Evolutionary conservation across 1,140 invertebrate species (phyloP), one percentile per base, ranked within the genome.

Genomic region (Zophobas morio): DNA sequence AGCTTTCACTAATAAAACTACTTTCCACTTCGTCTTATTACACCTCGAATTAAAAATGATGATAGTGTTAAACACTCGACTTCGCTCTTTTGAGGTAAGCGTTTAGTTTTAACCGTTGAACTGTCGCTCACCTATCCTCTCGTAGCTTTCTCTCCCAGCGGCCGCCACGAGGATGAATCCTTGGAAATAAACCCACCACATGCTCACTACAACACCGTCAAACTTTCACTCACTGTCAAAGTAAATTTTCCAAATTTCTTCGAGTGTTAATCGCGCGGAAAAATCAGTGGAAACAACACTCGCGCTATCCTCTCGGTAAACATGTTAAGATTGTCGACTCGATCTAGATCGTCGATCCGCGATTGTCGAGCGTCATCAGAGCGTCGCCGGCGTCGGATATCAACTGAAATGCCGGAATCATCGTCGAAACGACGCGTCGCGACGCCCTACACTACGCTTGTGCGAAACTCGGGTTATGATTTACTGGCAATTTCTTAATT

Each of bases 401-500:
- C 53, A 54, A 54, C 53, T 54, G 53, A 54, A 34, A 54, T 54
- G 53, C 35, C 53, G 53, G 53, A 54, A 54, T 54, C 53, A 54
- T 1, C 53, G 53, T 54, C 53, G 53, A 54, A 54, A 54, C 53
- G 35, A 54, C 51, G 60, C 37, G 37, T 42, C 60, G 60, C 60
- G 60, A 66, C 60, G 60, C 56, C 34, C 56, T 36, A 36, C 36
- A 60, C 56, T 60, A 60, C n/a, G 0, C 6, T 40, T 40, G 39
- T 33, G 20, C 60, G 36, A 42, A 42, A 40, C 39, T 40, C 36
- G 2, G 1, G 8, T 46, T 32, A 66, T 66, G 40, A 66, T 66
- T 66, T 66, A 66, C 60, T 66, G 39, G 39, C 60, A 66, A 46
- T 46, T 42, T 66, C 60, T 42, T 66, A 66, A 66, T 66, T 63